Percentiles rank a stretch among this genome's conserved stretches.
Conservation (phyloP, 2,888 invertebrate genomes). For the Acronicta psi region DNA sequence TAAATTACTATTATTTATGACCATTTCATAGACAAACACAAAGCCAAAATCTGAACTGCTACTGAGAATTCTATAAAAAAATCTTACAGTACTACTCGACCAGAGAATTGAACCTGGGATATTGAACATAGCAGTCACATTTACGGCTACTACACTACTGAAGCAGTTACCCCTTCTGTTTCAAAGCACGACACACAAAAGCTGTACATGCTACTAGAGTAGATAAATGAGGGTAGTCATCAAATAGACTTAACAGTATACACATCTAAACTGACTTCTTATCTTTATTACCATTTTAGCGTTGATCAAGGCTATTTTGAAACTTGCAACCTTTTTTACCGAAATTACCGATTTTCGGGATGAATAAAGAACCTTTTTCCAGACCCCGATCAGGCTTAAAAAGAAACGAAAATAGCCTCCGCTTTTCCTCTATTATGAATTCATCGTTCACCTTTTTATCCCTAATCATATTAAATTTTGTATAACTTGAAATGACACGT, state of each 20-base stretch:
- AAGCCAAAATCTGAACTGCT: too few relatives aligned
- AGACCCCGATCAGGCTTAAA: background rate
- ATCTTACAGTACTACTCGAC: too few relatives aligned
- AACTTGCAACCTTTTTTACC: slow-evolving; percentile 13
- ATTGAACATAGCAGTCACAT: too few relatives aligned
- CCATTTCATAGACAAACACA: too few relatives aligned
- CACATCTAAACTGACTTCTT: background rate
- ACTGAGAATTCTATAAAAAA: too few relatives aligned
- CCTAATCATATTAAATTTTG: slow-evolving; percentile 17
- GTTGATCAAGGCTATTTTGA: slow-evolving; percentile 13
- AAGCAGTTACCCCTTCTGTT: too few relatives aligned
- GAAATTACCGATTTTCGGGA: slow-evolving; percentile 18
- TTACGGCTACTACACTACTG: too few relatives aligned
- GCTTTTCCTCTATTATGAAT: slow-evolving; percentile 25
- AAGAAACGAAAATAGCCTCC: slow-evolving; percentile 23
- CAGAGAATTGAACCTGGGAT: too few relatives aligned
- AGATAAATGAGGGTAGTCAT: too few relatives aligned
- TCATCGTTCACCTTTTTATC: slow-evolving; percentile 27
- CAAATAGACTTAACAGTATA: background rate
- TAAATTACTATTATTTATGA: too few relatives aligned
- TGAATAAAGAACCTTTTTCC: slow-evolving; percentile 17
- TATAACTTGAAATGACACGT: slow-evolving; percentile 11
- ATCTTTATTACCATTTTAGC: background rate
- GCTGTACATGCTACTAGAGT: too few relatives aligned
- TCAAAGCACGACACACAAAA: too few relatives aligned